A percentile compares a stretch with the other conserved stretches of the same genome.
These are phyloP conservation scores for Hydroisotoma schaefferi DNA, from an alignment of 2,888 invertebrate species.

Conservation along the genomic window DNA sequence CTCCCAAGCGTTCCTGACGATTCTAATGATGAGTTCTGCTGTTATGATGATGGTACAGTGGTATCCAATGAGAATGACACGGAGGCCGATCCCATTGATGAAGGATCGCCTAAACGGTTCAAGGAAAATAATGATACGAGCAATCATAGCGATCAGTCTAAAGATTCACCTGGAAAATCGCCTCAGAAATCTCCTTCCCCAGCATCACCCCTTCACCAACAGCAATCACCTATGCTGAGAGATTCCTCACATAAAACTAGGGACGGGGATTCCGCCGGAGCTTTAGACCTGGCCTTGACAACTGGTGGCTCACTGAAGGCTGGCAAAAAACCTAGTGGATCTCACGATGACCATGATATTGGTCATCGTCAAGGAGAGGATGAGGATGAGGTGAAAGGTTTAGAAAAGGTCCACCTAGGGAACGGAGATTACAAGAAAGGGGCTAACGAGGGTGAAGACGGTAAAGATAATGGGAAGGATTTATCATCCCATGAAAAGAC, in stretches of 20 bases:
- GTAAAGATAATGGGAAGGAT: slow-evolving; percentile 45
- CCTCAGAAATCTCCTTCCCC: slow-evolving; percentile 3
- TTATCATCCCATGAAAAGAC: slow-evolving; percentile 2
- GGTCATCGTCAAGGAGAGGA: background rate
- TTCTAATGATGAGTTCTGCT: slow-evolving; percentile 48
- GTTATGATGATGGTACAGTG: slow-evolving; percentile 48
- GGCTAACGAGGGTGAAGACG: slow-evolving; percentile 45
- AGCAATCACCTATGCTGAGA: no score
- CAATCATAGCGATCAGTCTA: background rate
- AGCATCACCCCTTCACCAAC: no score
- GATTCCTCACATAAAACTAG: no score
- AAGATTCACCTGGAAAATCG: background rate
- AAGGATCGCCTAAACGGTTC: slow-evolving; percentile 7
- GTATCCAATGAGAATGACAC: slow-evolving; percentile 32
- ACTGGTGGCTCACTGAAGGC: background rate
- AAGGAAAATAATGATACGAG: background rate
- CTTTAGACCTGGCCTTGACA: slow-evolving; percentile 4
- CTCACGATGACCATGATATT: no score
- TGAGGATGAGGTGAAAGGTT: background rate
- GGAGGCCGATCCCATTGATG: background rate
- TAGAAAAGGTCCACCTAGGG: background rate
- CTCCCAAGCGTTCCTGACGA: slow-evolving; percentile 49
- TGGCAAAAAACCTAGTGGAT: no score
- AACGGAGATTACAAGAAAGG: no score
- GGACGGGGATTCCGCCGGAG: background rate